Conservation (phyloP, 2,113 vertebrate genomes). For the Mastomys natalensis region DNA sequence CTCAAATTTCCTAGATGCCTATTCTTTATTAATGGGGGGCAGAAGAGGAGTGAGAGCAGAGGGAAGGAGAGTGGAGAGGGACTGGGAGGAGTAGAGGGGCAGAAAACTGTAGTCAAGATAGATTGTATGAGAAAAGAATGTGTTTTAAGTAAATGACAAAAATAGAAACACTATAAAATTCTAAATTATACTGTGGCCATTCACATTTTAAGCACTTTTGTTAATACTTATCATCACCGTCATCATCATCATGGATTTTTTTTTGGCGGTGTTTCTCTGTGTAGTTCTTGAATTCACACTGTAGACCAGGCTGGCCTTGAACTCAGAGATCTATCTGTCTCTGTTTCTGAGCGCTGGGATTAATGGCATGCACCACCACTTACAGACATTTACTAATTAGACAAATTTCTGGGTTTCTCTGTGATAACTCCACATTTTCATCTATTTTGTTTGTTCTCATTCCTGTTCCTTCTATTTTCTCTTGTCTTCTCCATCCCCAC, state of each 20-base stretch:
- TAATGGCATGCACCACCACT: too few relatives aligned
- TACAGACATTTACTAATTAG: not conserved
- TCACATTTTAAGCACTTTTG: not conserved
- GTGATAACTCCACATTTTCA: not conserved
- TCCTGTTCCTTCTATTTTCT: not conserved
- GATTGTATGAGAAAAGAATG: not conserved
- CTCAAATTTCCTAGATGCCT: too few relatives aligned
- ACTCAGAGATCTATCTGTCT: too few relatives aligned
- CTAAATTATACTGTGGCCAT: not conserved
- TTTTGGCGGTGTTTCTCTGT: not conserved
- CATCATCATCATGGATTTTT: not conserved
- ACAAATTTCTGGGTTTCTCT: not conserved
- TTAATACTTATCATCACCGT: not conserved
- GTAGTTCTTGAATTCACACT: not conserved
- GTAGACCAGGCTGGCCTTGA: not conserved
- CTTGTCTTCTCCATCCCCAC: too few relatives aligned
- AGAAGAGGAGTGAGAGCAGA: not conserved
- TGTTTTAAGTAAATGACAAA: not conserved
- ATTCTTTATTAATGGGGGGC: not conserved
- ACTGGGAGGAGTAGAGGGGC: not conserved
- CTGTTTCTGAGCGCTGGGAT: too few relatives aligned
- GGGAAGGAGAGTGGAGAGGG: not conserved
- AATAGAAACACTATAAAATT: not conserved
- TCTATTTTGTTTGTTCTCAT: too few relatives aligned
- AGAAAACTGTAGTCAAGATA: not conserved